Evolutionary conservation across 2,888 invertebrate species (phyloP).

Genomic region (Tigriopus californicus): DNA sequence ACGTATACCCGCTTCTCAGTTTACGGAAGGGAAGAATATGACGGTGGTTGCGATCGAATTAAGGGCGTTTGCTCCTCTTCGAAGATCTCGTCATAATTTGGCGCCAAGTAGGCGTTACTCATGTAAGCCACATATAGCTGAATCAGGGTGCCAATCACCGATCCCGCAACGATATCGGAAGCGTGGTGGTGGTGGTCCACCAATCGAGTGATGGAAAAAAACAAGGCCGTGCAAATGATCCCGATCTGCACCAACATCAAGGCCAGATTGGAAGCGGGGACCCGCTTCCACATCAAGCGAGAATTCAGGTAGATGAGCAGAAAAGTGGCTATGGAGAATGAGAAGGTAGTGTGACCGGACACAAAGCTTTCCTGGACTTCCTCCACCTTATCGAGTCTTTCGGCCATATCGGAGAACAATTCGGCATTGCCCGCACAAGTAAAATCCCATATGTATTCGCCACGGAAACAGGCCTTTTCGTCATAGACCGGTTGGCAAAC

Average conservation of each 20-base stretch:
- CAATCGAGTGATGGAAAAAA: conserved; percentile 69
- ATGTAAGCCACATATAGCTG: no score
- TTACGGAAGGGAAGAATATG: no score
- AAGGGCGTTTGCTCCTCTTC: no score
- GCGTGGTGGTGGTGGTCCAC: conserved; percentile 96
- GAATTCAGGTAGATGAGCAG: conserved; percentile 66
- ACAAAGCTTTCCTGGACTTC: conserved; percentile 22
- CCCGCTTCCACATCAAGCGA: conserved; percentile 40
- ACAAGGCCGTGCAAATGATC: conserved; percentile 59
- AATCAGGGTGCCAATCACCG: conserved; percentile 27
- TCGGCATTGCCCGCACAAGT: conserved; percentile 21
- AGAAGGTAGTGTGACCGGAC: conserved; percentile 25
- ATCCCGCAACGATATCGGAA: conserved; percentile 81
- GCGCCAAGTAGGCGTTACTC: no score
- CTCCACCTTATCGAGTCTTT: not conserved
- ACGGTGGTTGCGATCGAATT: no score
- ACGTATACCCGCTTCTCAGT: no score
- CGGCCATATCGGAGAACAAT: conserved; percentile 16
- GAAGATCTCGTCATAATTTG: no score
- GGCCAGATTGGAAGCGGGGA: conserved; percentile 33
- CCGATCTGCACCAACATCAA: conserved; percentile 59
- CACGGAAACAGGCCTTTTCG: conserved; percentile 37
- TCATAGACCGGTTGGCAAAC: conserved; percentile 50
- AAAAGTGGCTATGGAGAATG: conserved; percentile 48
- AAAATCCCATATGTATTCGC: conserved; percentile 23